Evolutionary conservation across 2,888 invertebrate species (phyloP).

Genomic region (Pterobdella sp.): DNA sequence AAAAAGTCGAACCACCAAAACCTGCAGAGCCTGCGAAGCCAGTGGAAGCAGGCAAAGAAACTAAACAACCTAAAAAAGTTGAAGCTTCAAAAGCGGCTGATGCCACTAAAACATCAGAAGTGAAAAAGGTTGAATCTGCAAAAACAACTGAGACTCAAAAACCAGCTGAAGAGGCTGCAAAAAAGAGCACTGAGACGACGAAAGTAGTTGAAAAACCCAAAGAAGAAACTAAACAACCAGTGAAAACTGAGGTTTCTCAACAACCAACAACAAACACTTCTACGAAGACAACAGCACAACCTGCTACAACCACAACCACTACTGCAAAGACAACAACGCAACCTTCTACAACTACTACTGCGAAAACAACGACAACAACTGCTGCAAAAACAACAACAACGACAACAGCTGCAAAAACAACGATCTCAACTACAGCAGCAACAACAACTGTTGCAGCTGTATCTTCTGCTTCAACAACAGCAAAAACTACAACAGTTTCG

Average conservation of each 20-base stretch:
- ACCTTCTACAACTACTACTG: constrained; percentile 19
- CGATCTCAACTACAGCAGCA: constrained; percentile 19
- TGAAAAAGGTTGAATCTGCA: background rate
- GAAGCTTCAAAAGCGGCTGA: constrained; percentile 12
- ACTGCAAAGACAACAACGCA: background rate
- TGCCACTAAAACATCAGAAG: constrained; percentile 12
- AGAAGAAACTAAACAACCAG: background rate
- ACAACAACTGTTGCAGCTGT: constrained; percentile 9
- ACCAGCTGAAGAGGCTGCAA: constrained; percentile 2
- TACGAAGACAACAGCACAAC: constrained; percentile 7
- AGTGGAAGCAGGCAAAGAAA: background rate
- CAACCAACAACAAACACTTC: no score
- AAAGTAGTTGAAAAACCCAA: constrained; percentile 23
- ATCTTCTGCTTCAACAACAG: background rate
- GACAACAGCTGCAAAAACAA: constrained; percentile 7
- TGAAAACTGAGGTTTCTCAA: constrained; percentile 1
- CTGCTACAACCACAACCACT: background rate
- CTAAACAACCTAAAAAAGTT: constrained; percentile 18
- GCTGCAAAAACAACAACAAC: background rate
- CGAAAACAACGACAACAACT: background rate
- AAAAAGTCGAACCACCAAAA: constrained; percentile 2
- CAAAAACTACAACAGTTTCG: constrained; percentile 3
- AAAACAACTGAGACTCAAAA: constrained; percentile 24
- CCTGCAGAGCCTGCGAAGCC: constrained; percentile 9
- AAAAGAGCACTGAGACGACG: constrained; percentile 10